These are phyloP conservation scores for Clarias gariepinus DNA, from an alignment of 2,113 vertebrate species.

Conservation along the genomic window DNA sequence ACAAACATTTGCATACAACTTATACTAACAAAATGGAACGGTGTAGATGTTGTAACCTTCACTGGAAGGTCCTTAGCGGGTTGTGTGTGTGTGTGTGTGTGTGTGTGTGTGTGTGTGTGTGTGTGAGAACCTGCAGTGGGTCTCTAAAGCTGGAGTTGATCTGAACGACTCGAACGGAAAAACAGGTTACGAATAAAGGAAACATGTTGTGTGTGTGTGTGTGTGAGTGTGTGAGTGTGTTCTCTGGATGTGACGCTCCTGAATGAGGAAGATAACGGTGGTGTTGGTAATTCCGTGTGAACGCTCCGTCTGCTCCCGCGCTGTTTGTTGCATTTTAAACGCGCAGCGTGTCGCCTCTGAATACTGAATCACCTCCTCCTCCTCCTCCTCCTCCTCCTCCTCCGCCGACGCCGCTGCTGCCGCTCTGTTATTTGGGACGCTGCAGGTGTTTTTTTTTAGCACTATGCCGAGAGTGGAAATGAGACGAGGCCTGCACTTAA, in stretches of 20 bases:
- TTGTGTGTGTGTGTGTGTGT: too few relatives aligned
- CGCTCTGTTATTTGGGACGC: conserved; percentile 7
- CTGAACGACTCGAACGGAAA: neutral
- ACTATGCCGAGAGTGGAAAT: neutral
- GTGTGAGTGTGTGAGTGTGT: neutral
- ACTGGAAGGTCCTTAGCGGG: too few relatives aligned
- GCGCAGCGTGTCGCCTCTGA: conserved; percentile 1
- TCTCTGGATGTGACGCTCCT: neutral
- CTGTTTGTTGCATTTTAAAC: conserved; percentile 28
- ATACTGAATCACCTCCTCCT: neutral
- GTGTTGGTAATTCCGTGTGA: conserved; percentile 3
- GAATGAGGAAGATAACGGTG: neutral
- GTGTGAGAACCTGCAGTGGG: neutral
- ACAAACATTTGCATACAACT: neutral
- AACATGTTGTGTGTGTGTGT: neutral
- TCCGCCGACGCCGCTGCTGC: neutral
- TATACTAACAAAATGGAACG: neutral
- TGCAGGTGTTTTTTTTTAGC: conserved; percentile 18
- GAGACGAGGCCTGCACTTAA: neutral
- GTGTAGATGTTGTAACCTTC: neutral
- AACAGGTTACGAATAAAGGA: neutral
- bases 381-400: too few relatives aligned
- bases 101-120: too few relatives aligned
- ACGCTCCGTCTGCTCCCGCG: neutral
- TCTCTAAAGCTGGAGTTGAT: neutral